Percentiles rank a stretch among this genome's conserved stretches.
These are phyloP conservation scores for Balanococcus diminutus DNA, from an alignment of 2,888 invertebrate species.

Conservation along the genomic window DNA sequence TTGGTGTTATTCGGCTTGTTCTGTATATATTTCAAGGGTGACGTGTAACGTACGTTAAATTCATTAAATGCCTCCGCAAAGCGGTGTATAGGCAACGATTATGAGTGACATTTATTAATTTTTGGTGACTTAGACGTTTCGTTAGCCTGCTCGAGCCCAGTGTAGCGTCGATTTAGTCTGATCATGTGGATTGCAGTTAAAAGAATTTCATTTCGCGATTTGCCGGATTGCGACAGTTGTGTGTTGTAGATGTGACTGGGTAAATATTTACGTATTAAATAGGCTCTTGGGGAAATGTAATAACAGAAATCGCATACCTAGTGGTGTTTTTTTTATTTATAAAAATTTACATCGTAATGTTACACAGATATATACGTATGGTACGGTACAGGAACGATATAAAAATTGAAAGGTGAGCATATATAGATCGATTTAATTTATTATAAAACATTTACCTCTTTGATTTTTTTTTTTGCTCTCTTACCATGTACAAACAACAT, in stretches of 20 bases:
- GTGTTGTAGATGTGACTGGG: not conserved
- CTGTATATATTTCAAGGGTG: constrained; percentile 39
- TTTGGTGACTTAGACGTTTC: constrained; percentile 18
- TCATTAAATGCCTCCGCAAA: constrained; percentile 2
- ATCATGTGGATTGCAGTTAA: not conserved
- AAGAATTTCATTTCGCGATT: not conserved
- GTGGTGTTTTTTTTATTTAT: not conserved
- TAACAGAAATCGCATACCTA: not conserved
- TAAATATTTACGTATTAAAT: constrained; percentile 35
- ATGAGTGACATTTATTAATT: constrained; percentile 43
- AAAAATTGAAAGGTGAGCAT: constrained; percentile 39
- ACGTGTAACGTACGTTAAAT: constrained; percentile 33
- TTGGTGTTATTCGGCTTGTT: constrained; percentile 1
- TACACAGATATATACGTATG: not conserved
- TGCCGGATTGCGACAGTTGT: not conserved
- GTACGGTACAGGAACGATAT: not conserved
- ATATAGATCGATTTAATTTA: constrained; percentile 32
- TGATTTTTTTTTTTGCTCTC: not conserved
- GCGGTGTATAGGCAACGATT: constrained; percentile 21
- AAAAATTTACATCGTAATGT: constrained; percentile 21
- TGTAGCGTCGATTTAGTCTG: not conserved
- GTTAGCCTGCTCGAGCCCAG: not conserved
- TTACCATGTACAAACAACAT: constrained; percentile 23
- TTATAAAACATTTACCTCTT: constrained; percentile 39
- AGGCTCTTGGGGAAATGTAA: not conserved